phyloP scores from a whole-genome alignment of 2,797 vertebrate species.

The Apogon talboti region DNA sequence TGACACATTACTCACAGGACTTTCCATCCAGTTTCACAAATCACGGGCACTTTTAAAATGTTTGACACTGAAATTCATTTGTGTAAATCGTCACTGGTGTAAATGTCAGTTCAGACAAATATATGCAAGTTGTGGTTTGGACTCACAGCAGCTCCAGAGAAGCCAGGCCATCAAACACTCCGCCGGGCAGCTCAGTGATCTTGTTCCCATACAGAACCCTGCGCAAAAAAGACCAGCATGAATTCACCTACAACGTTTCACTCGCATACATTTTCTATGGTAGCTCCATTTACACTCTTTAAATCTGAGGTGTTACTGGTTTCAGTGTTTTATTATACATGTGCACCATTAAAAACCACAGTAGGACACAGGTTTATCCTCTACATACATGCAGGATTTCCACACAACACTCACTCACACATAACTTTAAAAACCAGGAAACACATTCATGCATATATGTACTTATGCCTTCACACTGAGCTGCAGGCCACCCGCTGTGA shows the following conservation, averaged over 20 bases:
- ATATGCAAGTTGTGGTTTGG: constrained; percentile 13
- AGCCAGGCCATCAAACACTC: constrained; percentile 93
- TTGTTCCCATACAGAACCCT: constrained; percentile 98
- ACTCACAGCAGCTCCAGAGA: constrained; percentile 96
- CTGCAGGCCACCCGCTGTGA: constrained; percentile 7
- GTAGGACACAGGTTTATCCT: neutral
- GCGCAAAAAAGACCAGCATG: constrained; percentile 17
- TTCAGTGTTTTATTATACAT: neutral
- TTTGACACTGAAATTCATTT: constrained; percentile 13
- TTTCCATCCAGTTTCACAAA: neutral
- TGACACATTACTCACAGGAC: neutral
- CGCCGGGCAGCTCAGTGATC: constrained; percentile 93
- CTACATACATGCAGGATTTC: neutral
- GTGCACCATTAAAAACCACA: neutral
- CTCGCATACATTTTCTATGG: neutral
- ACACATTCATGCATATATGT: neutral
- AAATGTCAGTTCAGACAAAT: constrained; percentile 11
- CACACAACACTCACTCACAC: constrained; percentile 2
- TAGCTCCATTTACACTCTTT: neutral
- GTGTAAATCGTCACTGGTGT: constrained; percentile 5
- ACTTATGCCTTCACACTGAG: constrained; percentile 9
- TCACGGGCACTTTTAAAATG: neutral
- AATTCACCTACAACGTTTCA: neutral
- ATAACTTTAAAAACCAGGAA: neutral
- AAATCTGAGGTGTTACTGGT: neutral